A percentile compares a stretch with the other conserved stretches of the same genome.
phyloP scores from a whole-genome alignment of 1,140 invertebrate genomes.

The Psix sp. region DNA sequence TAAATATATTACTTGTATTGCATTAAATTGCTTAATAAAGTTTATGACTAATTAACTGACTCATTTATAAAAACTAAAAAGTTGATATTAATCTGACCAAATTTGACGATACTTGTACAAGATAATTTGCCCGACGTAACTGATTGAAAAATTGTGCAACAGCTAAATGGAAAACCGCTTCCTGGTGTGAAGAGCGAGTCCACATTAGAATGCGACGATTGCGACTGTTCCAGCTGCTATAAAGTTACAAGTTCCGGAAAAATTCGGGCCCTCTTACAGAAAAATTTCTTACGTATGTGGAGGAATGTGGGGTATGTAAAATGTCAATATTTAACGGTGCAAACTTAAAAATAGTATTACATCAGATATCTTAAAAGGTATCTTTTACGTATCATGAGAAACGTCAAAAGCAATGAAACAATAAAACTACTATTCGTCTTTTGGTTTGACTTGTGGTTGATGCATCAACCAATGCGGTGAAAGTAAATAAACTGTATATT shows the following conservation, averaged over 20 bases:
- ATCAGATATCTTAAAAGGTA: no score
- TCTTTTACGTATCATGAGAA: no score
- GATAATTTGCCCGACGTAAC: no score
- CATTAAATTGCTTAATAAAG: no score
- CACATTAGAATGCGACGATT: conserved; percentile 79
- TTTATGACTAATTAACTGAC: no score
- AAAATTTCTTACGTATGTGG: conserved; percentile 95
- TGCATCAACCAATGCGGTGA: conserved; percentile 18
- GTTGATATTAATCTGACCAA: no score
- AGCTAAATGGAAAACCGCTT: conserved; percentile 79
- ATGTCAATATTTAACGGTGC: neutral
- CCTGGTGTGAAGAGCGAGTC: conserved; percentile 71
- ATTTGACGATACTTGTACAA: no score
- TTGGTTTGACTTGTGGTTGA: conserved; percentile 1
- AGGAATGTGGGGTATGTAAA: conserved; percentile 87
- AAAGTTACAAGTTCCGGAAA: conserved; percentile 83
- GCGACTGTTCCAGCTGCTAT: conserved; percentile 78
- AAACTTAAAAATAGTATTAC: no score
- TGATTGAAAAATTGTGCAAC: conserved; percentile 38
- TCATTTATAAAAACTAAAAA: no score
- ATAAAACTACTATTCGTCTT: no score
- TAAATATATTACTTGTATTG: no score
- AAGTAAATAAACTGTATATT: conserved; percentile 42
- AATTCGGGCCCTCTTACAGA: conserved; percentile 89
- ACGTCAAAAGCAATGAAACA: no score